Conservation (phyloP, 2,797 vertebrate species). For the Micropoecilia bifurca region DNA sequence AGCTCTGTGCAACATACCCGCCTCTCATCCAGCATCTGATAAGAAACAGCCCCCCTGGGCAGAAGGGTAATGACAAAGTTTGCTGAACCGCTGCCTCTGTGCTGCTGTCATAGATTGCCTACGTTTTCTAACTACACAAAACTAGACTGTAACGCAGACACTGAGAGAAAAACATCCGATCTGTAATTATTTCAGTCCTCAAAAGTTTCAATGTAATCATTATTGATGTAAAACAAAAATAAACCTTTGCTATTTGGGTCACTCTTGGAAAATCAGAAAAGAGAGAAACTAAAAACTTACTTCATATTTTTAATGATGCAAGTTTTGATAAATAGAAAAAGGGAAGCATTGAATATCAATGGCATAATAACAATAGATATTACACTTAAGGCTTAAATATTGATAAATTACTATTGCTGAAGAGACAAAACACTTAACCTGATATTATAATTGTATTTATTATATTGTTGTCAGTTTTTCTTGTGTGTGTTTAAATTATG, state of each 20-base stretch:
- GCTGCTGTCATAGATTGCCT: constrained; percentile 29
- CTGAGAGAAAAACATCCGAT: not conserved
- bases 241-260: not conserved
- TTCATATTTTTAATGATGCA: not conserved
- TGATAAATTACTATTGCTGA: not conserved
- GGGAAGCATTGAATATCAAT: not conserved
- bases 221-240: not conserved
- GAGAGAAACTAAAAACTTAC: not conserved
- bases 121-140: constrained; percentile 28
- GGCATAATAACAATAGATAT: not conserved
- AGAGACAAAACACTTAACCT: not conserved
- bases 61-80: constrained; percentile 32
- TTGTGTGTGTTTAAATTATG: not conserved
- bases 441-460: not conserved
- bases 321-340: not conserved
- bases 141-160: constrained; percentile 10
- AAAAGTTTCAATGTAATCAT: not conserved
- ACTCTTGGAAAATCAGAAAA: not conserved
- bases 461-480: not conserved
- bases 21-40: constrained; percentile 1
- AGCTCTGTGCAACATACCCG: not conserved
- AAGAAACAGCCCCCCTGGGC: constrained; percentile 8
- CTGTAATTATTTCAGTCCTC: not conserved
- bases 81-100: constrained; percentile 18
- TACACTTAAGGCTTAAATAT: not conserved